Evolutionary conservation across 1,140 invertebrate genomes (phyloP), one percentile per base, ranked within the genome.

Genomic region (Holotrichia oblita): DNA sequence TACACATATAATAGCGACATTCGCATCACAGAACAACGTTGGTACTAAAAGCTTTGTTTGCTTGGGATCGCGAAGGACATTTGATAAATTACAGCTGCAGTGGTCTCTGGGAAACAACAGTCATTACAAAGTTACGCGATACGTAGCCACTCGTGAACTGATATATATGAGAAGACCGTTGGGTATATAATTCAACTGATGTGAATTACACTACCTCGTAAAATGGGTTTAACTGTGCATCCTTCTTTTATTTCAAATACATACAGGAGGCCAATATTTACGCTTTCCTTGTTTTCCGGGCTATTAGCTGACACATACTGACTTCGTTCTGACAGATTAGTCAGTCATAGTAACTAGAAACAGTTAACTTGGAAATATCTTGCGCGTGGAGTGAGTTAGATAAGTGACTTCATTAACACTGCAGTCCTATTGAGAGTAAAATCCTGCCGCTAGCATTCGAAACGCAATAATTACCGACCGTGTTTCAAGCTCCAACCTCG

Each of bases 51-150:
- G 48, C 17, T 55, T 6, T 55, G 48, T 55, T 55, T 17, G n/a
- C 14, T 55, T 55, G 48, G 48, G 48, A 55, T 0, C n/a, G 48
- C 12, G 48, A 14, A 17, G 14, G 48, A 17, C 48, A 14, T 17
- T 55, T 55, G 48, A 55, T 17, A 55, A 55, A 55, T 55, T 55
- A 55, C 48, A 55, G 48, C 14, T 17, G 48, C 48, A 55, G 48
- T 17, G 48, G 48, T 55, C 48, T 55, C 48, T 55, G 48, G 14
- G 48, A 55, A 14, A 55, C 48, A 55, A 55, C 12, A 55, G 48
- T 55, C 48, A 55, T 55, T 55, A 55, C 17, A 55, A 55, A 55
- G 48, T 55, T 55, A 55, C 48, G n/a, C 48, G 14, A 55, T 17
- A 55, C 14, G 17, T 17, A 17, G 17, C 48, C 48, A 17, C n/a